Base-by-base conservation (phyloP, 1,140 invertebrate genomes). In the Drosophila tropicalis region DNA sequence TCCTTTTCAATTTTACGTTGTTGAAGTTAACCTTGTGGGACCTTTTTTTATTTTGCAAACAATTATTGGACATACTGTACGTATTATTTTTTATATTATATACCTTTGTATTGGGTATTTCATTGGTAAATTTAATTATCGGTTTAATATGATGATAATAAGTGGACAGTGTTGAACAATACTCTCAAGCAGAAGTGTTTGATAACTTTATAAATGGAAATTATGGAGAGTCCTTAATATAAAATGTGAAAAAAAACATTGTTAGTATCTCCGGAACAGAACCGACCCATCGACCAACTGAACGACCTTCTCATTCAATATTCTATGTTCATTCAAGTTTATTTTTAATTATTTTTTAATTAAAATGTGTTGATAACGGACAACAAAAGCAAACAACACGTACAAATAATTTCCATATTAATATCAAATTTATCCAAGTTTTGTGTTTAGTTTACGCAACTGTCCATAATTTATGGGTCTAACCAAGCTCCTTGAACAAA, bases 261-360 rank as follows among this genome's bases (percentile, higher is more conserved):
- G 15, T 47, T 47, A 4, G 44, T 9, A 51, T 51, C 44, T 51
- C 17, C 19, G 7, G 9, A 39, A 58, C 29, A 34, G 5, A n/a
- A 15, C 13, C n/a, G 17, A 17, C 3, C 10, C 9, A 7, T 22
- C 34, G 5, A 39, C 1, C 34, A 13, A 39, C 10, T 7, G 1
- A n/a, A 6, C 9, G 22, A 25, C 29, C 40, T n/a, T 32, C 6
- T 29, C 32, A 19, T 15, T n/a, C 34, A 39, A 60, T 44, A 19
- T 41, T 17, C 7, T 19, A 57, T 47, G 47, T 36, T 29, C 29
- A 29, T 22, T 10, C 41, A n/a, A 51, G 65, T 82, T 81, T 82
- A 54, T 68, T 67, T 84, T 64, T 58, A 76, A 84, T 80, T 80
- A 84, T 66, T 60, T 77, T 74, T 85, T 85, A 71, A 81, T 85